Conservation (phyloP, 2,113 vertebrate genomes). For the Aix galericulata region DNA sequence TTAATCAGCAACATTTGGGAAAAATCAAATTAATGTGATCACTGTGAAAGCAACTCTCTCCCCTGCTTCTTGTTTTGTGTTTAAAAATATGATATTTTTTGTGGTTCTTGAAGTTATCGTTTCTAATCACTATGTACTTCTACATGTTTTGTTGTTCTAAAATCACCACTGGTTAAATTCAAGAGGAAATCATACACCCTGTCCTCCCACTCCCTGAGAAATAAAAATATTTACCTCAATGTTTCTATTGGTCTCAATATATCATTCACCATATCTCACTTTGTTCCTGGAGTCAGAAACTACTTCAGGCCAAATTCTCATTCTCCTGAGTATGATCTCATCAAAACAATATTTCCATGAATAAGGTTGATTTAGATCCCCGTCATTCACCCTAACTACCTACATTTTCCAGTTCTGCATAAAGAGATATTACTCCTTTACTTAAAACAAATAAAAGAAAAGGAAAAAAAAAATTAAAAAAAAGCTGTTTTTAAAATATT, state of each 20-base stretch:
- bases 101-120: neutral
- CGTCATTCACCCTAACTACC: neutral
- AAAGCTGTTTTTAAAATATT: neutral
- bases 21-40: neutral
- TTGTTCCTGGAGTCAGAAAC: neutral
- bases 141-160: neutral
- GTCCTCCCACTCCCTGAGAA: neutral
- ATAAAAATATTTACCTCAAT: neutral
- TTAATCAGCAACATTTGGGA: neutral
- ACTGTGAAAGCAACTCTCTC: neutral
- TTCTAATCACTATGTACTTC: neutral
- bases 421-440: neutral
- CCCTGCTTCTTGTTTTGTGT: neutral
- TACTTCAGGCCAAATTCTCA: neutral
- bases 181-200: neutral
- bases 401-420: neutral
- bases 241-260: neutral
- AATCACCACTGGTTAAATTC: neutral
- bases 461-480: neutral
- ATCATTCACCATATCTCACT: neutral
- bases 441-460: neutral
- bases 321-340: neutral
- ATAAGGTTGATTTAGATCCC: neutral
- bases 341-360: neutral
- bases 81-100: neutral